Evolutionary conservation across 2,888 invertebrate species (phyloP).

Genomic region (Heliothis peltigera): DNA sequence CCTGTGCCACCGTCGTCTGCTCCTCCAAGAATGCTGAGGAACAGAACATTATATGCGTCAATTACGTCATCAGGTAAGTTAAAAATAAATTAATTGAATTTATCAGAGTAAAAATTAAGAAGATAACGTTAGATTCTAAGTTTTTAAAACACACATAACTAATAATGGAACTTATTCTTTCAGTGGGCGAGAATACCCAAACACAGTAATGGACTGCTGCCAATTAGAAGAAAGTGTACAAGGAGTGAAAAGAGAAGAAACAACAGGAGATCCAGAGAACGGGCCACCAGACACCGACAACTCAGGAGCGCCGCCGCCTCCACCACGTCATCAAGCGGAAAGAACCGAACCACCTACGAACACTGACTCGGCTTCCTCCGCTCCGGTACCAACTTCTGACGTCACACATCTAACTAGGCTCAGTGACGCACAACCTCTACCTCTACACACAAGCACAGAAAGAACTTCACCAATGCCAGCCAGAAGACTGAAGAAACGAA

Average conservation of each 20-base stretch:
- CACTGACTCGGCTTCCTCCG: conserved; percentile 82
- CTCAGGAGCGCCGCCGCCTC: conserved; percentile 80
- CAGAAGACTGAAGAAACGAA: conserved; percentile 90
- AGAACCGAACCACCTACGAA: conserved; percentile 82
- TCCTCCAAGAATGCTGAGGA: conserved; percentile 98
- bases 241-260: conserved; percentile 95
- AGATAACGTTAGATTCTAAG: neutral
- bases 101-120: neutral
- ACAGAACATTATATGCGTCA: conserved; percentile 99
- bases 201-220: conserved; percentile 98
- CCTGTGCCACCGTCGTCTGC: conserved; percentile 98
- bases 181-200: conserved; percentile 96
- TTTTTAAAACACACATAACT: neutral
- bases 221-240: conserved; percentile 96
- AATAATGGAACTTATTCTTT: conserved; percentile 53
- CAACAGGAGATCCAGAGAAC: conserved; percentile 95
- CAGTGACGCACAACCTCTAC: conserved; percentile 82
- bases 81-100: neutral
- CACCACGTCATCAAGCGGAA: conserved; percentile 80
- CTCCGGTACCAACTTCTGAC: conserved; percentile 82
- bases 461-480: conserved; percentile 91
- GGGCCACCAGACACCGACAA: conserved; percentile 96
- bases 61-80: conserved; percentile 97
- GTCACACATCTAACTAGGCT: conserved; percentile 86
- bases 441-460: conserved; percentile 82